Conservation (phyloP, 2,113 vertebrate species). For the Grammomys surdaster region DNA sequence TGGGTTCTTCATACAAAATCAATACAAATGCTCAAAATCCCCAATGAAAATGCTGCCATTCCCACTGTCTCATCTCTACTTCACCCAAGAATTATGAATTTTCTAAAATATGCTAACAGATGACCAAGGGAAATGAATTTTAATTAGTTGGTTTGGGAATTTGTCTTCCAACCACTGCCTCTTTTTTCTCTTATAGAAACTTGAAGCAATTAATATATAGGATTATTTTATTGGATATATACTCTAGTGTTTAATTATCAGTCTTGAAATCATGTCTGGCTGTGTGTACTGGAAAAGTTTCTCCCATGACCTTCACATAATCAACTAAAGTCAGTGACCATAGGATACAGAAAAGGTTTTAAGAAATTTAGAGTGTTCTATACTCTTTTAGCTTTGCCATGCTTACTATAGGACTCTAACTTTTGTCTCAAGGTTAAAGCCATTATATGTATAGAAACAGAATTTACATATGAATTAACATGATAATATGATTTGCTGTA, state of each 20-base stretch:
- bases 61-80: neutral
- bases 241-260: neutral
- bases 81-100: neutral
- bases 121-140: neutral
- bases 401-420: neutral
- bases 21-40: neutral
- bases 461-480: neutral
- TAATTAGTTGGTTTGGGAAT: constrained; percentile 18
- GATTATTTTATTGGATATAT: neutral
- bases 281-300: neutral
- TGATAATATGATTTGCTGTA: too few species aligned
- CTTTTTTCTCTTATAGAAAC: neutral
- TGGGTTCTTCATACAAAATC: neutral
- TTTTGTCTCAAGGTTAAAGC: neutral
- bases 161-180: neutral
- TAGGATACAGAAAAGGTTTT: neutral
- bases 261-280: neutral
- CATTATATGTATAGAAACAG: neutral
- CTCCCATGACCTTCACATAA: neutral
- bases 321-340: neutral
- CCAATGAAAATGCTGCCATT: neutral
- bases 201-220: constrained; percentile 8
- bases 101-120: neutral
- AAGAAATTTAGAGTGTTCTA: neutral
- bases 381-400: neutral